phyloP scores from a whole-genome alignment of 2,113 vertebrate species.

The Deroptyus accipitrinus region DNA sequence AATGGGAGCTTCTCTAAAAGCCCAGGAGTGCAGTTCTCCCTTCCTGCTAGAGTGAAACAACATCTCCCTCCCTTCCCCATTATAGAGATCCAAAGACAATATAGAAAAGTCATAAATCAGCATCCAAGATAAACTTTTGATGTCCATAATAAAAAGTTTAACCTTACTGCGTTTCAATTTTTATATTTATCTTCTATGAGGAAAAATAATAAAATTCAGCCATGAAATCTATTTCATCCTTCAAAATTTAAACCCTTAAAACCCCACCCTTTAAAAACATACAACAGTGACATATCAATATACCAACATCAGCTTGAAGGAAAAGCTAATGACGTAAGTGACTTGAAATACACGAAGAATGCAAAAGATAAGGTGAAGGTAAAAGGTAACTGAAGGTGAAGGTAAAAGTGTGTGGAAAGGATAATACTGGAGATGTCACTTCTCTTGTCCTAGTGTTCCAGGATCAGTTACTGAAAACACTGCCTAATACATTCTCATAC shows the following conservation, averaged over 20 bases:
- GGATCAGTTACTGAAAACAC: background rate
- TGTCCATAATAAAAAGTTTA: background rate
- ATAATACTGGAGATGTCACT: background rate
- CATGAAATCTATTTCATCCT: background rate
- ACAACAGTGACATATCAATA: rapidly evolving
- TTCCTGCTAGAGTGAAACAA: background rate
- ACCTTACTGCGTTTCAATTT: background rate
- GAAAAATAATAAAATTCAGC: background rate
- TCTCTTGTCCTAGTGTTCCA: background rate
- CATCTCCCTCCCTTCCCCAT: background rate
- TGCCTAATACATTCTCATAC: background rate
- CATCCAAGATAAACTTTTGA: background rate
- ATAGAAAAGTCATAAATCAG: background rate
- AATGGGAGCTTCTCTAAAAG: background rate
- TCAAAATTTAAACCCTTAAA: background rate
- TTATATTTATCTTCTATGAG: background rate
- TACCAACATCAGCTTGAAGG: background rate
- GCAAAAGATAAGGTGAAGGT: background rate
- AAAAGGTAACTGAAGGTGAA: background rate
- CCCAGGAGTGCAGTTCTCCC: background rate
- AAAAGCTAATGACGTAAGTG: rapidly evolving
- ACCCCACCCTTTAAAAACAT: background rate
- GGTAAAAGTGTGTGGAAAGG: background rate
- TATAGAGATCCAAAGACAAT: background rate
- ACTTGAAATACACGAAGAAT: background rate